Conservation (phyloP, 2,888 invertebrate genomes). For the Gandaritis pyraliata region DNA sequence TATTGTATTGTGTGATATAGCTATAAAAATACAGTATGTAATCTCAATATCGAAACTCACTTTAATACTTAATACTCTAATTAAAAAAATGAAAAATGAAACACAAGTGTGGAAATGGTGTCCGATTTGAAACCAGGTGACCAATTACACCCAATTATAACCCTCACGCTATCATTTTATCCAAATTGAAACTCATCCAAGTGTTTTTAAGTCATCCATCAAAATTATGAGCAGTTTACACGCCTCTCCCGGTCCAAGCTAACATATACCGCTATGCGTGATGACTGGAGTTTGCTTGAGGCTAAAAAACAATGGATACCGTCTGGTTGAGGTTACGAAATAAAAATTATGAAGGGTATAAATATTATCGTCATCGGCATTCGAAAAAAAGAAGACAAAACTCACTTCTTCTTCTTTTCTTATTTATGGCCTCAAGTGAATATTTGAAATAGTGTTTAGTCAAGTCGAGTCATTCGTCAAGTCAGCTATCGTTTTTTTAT, state of each 20-base stretch:
- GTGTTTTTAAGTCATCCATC: conserved; percentile 57
- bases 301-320: conserved; percentile 13
- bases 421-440: no score
- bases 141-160: conserved; percentile 26
- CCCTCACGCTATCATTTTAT: conserved; percentile 21
- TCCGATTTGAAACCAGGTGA: conserved; percentile 27
- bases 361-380: background rate
- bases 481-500: no score
- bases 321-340: background rate
- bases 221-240: conserved; percentile 63
- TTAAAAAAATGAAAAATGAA: no score
- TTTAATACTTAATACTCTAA: background rate
- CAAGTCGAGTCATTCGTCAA: no score
- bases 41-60: background rate
- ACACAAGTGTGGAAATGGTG: conserved; percentile 34
- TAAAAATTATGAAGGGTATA: background rate
- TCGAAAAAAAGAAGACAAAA: no score
- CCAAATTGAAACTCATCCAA: conserved; percentile 24
- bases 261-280: conserved; percentile 53
- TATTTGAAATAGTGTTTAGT: no score
- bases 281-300: conserved; percentile 35
- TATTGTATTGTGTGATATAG: no score
- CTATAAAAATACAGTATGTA: background rate
- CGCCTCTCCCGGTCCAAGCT: conserved; percentile 49
- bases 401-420: no score